Conservation (phyloP, 1,140 invertebrate genomes). For the Eumeta japonica region DNA sequence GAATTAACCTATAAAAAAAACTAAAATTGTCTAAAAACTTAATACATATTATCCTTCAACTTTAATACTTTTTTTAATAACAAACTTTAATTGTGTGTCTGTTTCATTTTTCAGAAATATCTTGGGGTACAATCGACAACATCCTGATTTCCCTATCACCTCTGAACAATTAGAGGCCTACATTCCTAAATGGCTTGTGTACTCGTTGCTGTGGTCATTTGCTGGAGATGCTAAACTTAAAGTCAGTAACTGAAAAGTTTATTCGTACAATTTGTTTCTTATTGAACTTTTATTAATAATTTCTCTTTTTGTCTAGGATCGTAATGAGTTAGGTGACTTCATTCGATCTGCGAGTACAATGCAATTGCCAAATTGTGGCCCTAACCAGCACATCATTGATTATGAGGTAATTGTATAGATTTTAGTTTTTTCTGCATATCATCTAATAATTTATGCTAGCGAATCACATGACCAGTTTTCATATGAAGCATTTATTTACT, state of each 20-base stretch:
- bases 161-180: conserved; percentile 92
- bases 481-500: no score
- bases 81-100: conserved; percentile 4
- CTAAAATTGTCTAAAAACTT: neutral
- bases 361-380: conserved; percentile 74
- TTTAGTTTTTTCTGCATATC: conserved; percentile 1
- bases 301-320: conserved; percentile 32
- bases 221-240: conserved; percentile 97
- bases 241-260: conserved; percentile 44
- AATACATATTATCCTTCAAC: neutral
- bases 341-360: conserved; percentile 93
- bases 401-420: conserved; percentile 79
- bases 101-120: conserved; percentile 68
- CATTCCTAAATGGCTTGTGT: conserved; percentile 89
- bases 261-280: neutral
- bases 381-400: conserved; percentile 89
- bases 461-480: no score
- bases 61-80: neutral
- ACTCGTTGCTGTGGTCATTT: conserved; percentile 95
- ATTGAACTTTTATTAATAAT: neutral
- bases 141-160: conserved; percentile 92
- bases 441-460: neutral
- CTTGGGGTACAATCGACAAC: conserved; percentile 87
- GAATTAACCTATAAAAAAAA: neutral
- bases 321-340: conserved; percentile 92